phyloP scores from a whole-genome alignment of 30 jellyfish, hydroid and myxozoan genomes.

The Nemopilema nomurai region DNA sequence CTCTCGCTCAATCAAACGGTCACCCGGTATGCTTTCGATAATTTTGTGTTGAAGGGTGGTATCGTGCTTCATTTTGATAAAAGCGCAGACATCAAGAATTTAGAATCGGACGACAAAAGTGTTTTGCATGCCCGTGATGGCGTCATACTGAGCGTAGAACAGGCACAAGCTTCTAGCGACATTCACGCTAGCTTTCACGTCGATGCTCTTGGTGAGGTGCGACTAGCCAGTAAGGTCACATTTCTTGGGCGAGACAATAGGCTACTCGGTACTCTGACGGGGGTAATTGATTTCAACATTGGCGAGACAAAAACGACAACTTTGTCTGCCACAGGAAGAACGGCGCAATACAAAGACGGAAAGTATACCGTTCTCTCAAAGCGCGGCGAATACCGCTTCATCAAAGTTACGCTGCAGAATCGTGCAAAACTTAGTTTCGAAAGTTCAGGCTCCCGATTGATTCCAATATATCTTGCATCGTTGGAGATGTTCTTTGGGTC shows the following conservation, averaged over 20 bases:
- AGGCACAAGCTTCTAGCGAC: slow-evolving; percentile 14
- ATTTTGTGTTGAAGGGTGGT: slow-evolving; percentile 36
- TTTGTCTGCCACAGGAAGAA: slow-evolving; percentile 53
- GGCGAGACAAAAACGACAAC: slow-evolving; percentile 61
- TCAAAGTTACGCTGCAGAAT: slow-evolving; percentile 57
- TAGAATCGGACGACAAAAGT: slow-evolving; percentile 48
- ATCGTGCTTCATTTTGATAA: slow-evolving; percentile 42
- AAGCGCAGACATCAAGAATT: slow-evolving; percentile 14
- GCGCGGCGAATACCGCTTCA: slow-evolving; percentile 62
- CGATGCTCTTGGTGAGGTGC: slow-evolving; percentile 49
- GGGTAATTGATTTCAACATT: slow-evolving; percentile 52
- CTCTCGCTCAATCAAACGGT: slow-evolving; percentile 39
- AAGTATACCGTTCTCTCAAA: slow-evolving; percentile 48
- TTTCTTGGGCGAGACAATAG: slow-evolving; percentile 61
- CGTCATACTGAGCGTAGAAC: slow-evolving; percentile 45
- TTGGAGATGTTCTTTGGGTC: slow-evolving; percentile 69
- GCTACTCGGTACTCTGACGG: slow-evolving; percentile 66
- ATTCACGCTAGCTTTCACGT: slow-evolving; percentile 65
- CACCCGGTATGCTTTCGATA: slow-evolving; percentile 18
- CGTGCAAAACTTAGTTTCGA: slow-evolving; percentile 59
- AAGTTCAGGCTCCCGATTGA: slow-evolving; percentile 23
- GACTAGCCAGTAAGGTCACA: slow-evolving; percentile 65
- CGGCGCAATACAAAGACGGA: slow-evolving; percentile 66
- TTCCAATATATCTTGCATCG: slow-evolving; percentile 42
- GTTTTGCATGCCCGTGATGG: slow-evolving; percentile 51